phyloP scores from a whole-genome alignment of 2,888 invertebrate genomes.

The Cecidostiba fungosa region DNA sequence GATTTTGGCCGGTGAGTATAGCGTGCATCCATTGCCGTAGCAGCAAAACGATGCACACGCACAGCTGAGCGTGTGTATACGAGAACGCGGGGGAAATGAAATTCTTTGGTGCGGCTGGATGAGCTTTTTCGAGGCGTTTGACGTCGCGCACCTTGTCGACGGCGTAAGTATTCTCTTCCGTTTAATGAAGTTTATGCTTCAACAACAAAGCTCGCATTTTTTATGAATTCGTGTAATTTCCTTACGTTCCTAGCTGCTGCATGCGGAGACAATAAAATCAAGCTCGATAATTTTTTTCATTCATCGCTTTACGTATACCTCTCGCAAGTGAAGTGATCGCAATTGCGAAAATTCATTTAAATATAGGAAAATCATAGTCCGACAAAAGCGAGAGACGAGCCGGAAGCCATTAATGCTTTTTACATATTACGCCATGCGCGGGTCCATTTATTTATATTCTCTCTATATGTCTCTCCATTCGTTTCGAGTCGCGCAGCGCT shows the following conservation, averaged over 20 bases:
- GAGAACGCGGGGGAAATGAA: background rate
- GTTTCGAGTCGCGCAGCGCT: slow-evolving; percentile 11
- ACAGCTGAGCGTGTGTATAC: background rate
- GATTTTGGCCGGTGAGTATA: slow-evolving; percentile 40
- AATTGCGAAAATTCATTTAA: background rate
- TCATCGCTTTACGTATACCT: background rate
- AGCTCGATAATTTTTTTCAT: background rate
- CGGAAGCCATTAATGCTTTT: slow-evolving; percentile 5
- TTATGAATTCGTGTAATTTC: too few species aligned
- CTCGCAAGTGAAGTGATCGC: background rate
- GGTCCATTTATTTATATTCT: slow-evolving; percentile 28
- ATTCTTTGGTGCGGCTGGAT: background rate
- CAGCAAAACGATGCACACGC: background rate
- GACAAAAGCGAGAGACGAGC: background rate
- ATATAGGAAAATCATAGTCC: background rate
- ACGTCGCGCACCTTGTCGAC: background rate
- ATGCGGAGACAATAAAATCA: too few species aligned
- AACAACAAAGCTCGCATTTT: too few species aligned
- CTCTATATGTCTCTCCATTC: slow-evolving; percentile 12
- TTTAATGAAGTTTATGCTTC: background rate
- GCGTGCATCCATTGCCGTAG: background rate
- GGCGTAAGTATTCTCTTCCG: background rate
- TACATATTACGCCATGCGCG: background rate
- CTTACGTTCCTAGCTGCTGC: too few species aligned
- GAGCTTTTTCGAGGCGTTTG: background rate